These are phyloP conservation scores for Acanthacorydalis orientalis DNA, from an alignment of 2,888 invertebrate species.

Conservation along the genomic window DNA sequence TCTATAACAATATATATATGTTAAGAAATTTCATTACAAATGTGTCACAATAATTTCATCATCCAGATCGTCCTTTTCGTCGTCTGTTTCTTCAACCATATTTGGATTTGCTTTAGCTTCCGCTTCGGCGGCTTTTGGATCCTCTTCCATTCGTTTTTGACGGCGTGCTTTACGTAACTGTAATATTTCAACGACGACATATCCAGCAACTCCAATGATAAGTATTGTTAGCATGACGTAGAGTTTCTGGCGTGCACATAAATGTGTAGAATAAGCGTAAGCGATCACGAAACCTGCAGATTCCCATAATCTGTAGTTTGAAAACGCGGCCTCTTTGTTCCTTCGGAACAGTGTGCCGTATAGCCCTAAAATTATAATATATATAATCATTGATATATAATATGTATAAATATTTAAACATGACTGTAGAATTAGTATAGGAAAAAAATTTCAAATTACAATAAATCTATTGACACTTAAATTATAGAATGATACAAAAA, in stretches of 20 bases:
- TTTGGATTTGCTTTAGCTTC: conserved; percentile 33
- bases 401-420: no score
- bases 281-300: conserved; percentile 79
- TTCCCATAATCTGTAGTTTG: conserved; percentile 82
- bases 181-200: conserved; percentile 52
- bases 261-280: conserved; percentile 74
- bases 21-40: conserved; percentile 32
- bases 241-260: conserved; percentile 73
- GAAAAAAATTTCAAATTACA: no score
- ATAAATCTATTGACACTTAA: no score
- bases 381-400: no score
- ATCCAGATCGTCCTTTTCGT: conserved; percentile 74
- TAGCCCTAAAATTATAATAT: conserved; percentile 36
- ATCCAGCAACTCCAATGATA: conserved; percentile 55
- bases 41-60: conserved; percentile 78
- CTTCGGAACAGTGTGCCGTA: conserved; percentile 75
- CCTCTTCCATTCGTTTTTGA: conserved; percentile 54
- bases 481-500: no score
- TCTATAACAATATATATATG: background rate
- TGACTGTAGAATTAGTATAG: no score
- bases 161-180: conserved; percentile 23
- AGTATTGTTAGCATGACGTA: conserved; percentile 70
- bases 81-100: conserved; percentile 59
- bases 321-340: conserved; percentile 84
- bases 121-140: conserved; percentile 48